Evolutionary conservation across 2,113 vertebrate species (phyloP).

Genomic region (Saccopteryx leptura): DNA sequence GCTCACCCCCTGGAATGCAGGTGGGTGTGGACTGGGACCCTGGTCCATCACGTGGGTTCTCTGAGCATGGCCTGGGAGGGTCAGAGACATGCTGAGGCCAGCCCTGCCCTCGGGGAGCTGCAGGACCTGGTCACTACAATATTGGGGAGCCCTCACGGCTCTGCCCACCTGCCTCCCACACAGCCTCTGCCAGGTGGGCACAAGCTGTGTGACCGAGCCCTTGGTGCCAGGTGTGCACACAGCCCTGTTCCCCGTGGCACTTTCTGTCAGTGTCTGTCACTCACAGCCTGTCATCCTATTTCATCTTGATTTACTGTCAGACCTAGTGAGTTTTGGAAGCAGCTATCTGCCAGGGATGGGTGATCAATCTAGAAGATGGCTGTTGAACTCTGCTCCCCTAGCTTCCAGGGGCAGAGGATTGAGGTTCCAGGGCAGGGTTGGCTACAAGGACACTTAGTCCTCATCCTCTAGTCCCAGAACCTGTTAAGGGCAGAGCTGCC

Average conservation of each 20-base stretch:
- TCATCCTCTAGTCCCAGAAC: fast-evolving
- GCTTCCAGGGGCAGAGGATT: not conserved
- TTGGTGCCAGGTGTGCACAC: not conserved
- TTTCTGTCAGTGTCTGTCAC: constrained; percentile 45
- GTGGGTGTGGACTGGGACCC: not conserved
- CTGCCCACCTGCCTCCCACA: not conserved
- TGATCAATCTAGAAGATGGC: constrained; percentile 77
- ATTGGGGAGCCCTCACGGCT: fast-evolving
- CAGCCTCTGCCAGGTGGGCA: not conserved
- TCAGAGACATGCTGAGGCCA: not conserved
- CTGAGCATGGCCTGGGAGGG: not conserved
- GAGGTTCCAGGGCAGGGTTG: not conserved
- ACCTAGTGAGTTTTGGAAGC: constrained; percentile 66
- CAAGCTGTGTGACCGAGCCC: not conserved
- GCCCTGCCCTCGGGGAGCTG: not conserved
- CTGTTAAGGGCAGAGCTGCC: not conserved
- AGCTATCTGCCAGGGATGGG: constrained; percentile 50
- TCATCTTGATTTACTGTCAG: constrained; percentile 83
- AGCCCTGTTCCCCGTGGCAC: not conserved
- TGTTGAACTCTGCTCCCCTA: constrained; percentile 60
- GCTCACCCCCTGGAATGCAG: not conserved
- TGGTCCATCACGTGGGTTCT: fast-evolving
- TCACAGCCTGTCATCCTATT: constrained; percentile 78
- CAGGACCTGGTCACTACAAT: fast-evolving
- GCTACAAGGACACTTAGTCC: not conserved